Evolutionary conservation across 2,113 vertebrate genomes (phyloP), one percentile per base, ranked within the genome.

Genomic region (Choloepus hoffmanni): DNA sequence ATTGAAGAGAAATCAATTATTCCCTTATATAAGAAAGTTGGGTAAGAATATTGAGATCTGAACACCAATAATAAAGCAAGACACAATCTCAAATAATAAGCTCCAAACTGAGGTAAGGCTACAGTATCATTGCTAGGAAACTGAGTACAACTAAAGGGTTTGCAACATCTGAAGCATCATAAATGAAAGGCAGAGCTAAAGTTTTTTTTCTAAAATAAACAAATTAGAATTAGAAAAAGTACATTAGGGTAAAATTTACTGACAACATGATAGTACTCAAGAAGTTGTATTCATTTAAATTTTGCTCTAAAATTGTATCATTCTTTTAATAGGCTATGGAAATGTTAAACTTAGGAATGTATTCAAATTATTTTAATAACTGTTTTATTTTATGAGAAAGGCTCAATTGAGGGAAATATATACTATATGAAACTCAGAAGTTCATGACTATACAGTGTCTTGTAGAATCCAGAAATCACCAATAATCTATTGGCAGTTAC

Each of bases 161-260:
- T 87, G 55, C 36, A 65, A 79, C 45, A 65, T 15, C 3, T 48
- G 50, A 81, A 85, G 70, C 21, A 33, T 79, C 24, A 65, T 23
- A 78, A 89, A 73, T 45, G 21, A 89, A 67, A 65, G 13, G 18
- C 87, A 85, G 30, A 92, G 12, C 28, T 74, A 74, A 90, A 4
- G 5, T 76, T 73, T 94, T 4, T 94, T 86, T 85, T 40, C 60
- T 92, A 70, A 96, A 95, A 76, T 26, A 89, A 86, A 68, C 3
- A 74, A 74, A 76, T 36, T 30, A 58, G 3, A 10, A 48, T 77
- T 86, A 95, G 91, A 36, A 62, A 28, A 79, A 95, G 19, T 40
- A 87, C 10, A 81, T n/a, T 12, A 74, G 11, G 60, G 5, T 68
- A 79, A 92, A 86, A 14, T 58, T 95, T 79, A 78, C 84, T 60